phyloP scores from a whole-genome alignment of 64 coral and sea anemone species.

The Montipora capricornis region DNA sequence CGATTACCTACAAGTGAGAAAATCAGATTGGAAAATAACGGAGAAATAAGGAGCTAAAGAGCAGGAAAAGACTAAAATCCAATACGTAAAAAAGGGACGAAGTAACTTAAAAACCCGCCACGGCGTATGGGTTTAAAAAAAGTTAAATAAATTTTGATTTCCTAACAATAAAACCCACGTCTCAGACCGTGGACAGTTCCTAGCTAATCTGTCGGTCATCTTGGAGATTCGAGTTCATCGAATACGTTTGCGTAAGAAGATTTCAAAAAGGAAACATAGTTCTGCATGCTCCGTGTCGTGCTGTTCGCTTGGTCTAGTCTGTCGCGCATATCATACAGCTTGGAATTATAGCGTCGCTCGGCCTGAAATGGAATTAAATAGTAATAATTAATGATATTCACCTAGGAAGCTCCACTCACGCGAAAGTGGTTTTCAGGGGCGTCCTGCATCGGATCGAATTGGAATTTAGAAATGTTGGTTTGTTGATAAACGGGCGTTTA shows the following conservation, averaged over 20 bases:
- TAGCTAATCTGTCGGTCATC: conserved; percentile 42
- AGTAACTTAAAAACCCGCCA: neutral
- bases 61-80: neutral
- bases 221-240: conserved; percentile 84
- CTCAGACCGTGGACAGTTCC: neutral
- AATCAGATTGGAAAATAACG: neutral
- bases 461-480: too few species aligned
- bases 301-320: conserved; percentile 94
- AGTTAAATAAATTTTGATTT: conserved; percentile 27
- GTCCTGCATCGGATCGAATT: too few species aligned
- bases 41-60: neutral
- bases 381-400: too few species aligned
- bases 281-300: conserved; percentile 98
- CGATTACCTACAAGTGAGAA: neutral
- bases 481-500: too few species aligned
- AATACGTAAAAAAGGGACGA: neutral
- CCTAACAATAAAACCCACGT: conserved; percentile 2
- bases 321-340: conserved; percentile 95
- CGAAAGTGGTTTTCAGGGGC: too few species aligned
- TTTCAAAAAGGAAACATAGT: conserved; percentile 96
- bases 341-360: conserved; percentile 93
- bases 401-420: too few species aligned
- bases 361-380: conserved; percentile 60
- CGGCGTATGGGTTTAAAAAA: neutral
- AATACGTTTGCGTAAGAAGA: conserved; percentile 97